Base-by-base conservation (phyloP, 2,888 invertebrate species). In the Cremastinae sp. region DNA sequence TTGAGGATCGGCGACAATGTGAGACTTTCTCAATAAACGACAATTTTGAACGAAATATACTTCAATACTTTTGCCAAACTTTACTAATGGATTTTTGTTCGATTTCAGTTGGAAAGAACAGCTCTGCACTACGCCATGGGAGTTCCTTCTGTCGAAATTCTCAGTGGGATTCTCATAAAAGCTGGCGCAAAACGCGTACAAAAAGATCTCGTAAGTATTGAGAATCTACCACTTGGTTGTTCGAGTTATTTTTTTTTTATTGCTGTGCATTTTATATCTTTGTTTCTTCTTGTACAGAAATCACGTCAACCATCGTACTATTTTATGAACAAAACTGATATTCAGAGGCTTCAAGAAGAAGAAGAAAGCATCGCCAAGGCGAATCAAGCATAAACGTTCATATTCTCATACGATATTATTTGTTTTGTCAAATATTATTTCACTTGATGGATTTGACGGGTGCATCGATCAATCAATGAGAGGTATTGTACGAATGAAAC, bases 61-160 rank as follows among this genome's bases (percentile, higher is more conserved):
- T n/a, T n/a, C n/a, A n/a, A n/a, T n/a, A n/a, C n/a, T n/a, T n/a
- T n/a, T n/a, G n/a, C n/a, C n/a, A n/a, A n/a, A 14, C 20, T 51
- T 64, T 51, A 38, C 51, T 12, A 16, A 38, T 41, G 12, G 43
- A 16, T 38, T 36, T 61, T 72, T 75, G 38, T 9, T n/a, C 8
- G 8, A 78, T 90, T 91, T 59, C 89, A 97, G 97, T 88, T 97
- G 91, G 96, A 97, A 88, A 92, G 97, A 82, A 96, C 96, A 9
- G 94, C 96, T 0, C 91, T 97, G 34, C 97, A 97, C 89, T 97
- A 97, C 89, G 96, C 97, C 0, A 96, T 97, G 96, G 97, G 96
- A 5, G 93, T 96, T 1, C 95, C 95, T 71, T 93, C 95, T 81
- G 95, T 97, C 71, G 97, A 97, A 89, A 92, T 93, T 8, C 91